These are phyloP conservation scores for Enteromius thamalakanensis DNA, from an alignment of 2,797 vertebrate species.

Conservation along the genomic window DNA sequence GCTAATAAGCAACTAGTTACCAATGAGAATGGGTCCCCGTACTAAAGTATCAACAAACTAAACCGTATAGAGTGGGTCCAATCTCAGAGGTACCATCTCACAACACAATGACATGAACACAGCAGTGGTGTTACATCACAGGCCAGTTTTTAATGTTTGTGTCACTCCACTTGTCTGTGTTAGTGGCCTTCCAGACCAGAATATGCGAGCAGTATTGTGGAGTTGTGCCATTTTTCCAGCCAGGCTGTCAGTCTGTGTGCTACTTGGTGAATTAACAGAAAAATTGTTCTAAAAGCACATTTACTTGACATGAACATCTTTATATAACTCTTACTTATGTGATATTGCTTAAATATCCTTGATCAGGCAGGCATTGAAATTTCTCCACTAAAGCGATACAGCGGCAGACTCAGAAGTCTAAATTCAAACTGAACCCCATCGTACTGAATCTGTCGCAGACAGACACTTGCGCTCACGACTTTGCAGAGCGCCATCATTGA, in stretches of 20 bases:
- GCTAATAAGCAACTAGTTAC: background rate
- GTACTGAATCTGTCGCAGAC: background rate
- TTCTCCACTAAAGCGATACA: conserved; percentile 40
- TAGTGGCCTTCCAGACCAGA: background rate
- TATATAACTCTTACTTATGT: background rate
- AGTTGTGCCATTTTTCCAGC: background rate
- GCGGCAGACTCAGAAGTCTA: conserved; percentile 5
- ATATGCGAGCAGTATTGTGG: background rate
- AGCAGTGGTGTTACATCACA: background rate
- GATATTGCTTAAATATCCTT: conserved; percentile 59
- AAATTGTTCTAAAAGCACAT: background rate
- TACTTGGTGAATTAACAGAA: background rate
- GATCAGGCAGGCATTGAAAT: conserved; percentile 58
- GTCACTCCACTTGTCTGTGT: background rate
- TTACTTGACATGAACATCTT: background rate
- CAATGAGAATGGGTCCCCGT: background rate
- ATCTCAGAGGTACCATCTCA: background rate
- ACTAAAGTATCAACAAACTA: background rate
- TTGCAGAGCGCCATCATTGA: conserved; percentile 17
- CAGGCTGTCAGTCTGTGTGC: background rate
- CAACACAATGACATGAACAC: background rate
- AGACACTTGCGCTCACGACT: conserved; percentile 25
- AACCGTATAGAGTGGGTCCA: background rate
- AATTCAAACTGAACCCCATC: conserved; percentile 9
- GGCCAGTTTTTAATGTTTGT: background rate